Conservation (phyloP, 1,140 invertebrate genomes). For the Panagrolaimus sp. region DNA sequence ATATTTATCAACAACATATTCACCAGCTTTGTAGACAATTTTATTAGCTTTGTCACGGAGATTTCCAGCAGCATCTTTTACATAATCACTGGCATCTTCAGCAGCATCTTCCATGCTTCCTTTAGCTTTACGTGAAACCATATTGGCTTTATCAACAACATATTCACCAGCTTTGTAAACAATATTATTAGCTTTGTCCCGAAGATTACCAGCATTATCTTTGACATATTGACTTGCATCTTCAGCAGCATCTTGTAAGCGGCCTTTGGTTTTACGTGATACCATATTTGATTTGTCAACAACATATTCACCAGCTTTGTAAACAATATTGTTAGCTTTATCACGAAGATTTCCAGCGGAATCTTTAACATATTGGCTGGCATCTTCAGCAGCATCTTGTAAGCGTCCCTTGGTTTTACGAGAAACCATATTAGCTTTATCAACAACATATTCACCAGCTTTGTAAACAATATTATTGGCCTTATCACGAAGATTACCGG, state of each 20-base stretch:
- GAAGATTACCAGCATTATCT: background rate
- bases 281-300: background rate
- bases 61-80: background rate
- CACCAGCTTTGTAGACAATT: background rate
- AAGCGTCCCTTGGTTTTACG: background rate
- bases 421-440: too few species aligned
- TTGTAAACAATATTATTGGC: too few species aligned
- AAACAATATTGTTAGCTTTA: background rate
- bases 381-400: background rate
- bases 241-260: background rate
- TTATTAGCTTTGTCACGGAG: background rate
- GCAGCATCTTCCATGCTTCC: background rate
- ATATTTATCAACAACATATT: background rate
- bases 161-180: constrained; percentile 10
- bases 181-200: background rate
- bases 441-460: background rate
- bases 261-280: background rate
- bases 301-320: background rate
- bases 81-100: background rate
- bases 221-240: background rate
- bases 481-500: too few species aligned
- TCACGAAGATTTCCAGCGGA: background rate
- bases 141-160: background rate
- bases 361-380: background rate
- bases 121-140: background rate